These are phyloP conservation scores for Myotis brandtii DNA, from an alignment of 2,113 vertebrate genomes.

Conservation along the genomic window DNA sequence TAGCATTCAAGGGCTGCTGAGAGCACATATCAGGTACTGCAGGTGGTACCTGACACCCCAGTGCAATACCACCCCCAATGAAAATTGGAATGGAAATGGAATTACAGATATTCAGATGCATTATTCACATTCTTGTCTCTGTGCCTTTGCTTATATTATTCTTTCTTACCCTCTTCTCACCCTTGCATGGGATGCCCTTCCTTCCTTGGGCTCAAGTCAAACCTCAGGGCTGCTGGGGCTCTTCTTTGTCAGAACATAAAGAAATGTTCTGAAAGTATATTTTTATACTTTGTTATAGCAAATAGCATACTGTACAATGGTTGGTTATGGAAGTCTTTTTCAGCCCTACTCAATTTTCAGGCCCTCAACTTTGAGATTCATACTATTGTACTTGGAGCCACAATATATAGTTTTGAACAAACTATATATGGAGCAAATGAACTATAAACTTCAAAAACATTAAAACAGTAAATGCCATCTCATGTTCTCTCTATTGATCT, in stretches of 20 bases:
- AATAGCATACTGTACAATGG: neutral
- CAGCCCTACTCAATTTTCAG: neutral
- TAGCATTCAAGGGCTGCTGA: neutral
- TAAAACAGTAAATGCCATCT: neutral
- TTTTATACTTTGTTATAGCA: neutral
- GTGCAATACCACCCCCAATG: neutral
- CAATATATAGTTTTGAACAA: neutral
- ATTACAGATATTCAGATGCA: neutral
- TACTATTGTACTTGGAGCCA: neutral
- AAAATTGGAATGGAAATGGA: neutral
- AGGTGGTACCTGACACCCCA: neutral
- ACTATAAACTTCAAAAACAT: neutral
- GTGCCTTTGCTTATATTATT: neutral
- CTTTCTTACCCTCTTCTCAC: neutral
- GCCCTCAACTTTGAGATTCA: neutral
- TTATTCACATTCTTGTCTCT: neutral
- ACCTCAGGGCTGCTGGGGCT: neutral
- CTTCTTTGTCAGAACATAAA: neutral
- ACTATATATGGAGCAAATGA: neutral
- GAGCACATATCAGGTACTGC: neutral
- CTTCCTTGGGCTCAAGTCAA: neutral
- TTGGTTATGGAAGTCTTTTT: neutral
- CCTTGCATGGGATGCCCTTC: accelerated
- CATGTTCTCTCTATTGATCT: neutral
- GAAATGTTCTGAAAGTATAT: neutral